phyloP scores from a whole-genome alignment of 1,140 invertebrate genomes.

The Hypothenemus hampei region DNA sequence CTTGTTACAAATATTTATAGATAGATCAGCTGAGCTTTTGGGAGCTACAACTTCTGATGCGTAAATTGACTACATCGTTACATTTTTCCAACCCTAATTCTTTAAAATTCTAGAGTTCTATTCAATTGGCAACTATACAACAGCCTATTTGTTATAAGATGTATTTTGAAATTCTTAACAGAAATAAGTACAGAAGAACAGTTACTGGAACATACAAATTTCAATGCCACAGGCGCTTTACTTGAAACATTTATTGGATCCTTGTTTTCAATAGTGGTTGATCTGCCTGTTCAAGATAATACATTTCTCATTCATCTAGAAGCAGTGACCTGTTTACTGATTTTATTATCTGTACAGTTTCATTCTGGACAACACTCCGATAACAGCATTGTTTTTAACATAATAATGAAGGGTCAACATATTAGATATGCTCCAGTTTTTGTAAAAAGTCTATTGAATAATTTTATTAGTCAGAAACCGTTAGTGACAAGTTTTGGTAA shows the following conservation, averaged over 20 bases:
- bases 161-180: constrained; percentile 84
- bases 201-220: constrained; percentile 68
- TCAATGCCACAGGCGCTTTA: constrained; percentile 29
- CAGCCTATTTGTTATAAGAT: constrained; percentile 85
- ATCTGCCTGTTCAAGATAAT: constrained; percentile 75
- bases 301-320: constrained; percentile 88
- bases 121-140: constrained; percentile 95
- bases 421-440: constrained; percentile 67
- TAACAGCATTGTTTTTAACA: constrained; percentile 55
- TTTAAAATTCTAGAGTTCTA: constrained; percentile 66
- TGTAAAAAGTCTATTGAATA: constrained; percentile 70
- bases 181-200: constrained; percentile 72
- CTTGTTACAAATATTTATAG: constrained; percentile 77
- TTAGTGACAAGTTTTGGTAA: constrained; percentile 63
- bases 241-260: constrained; percentile 63
- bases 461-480: constrained; percentile 71
- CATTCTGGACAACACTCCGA: constrained; percentile 67
- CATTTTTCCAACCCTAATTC: background rate
- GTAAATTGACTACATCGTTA: constrained; percentile 54
- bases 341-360: constrained; percentile 84
- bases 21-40: constrained; percentile 71
- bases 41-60: constrained; percentile 80
- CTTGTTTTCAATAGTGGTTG: constrained; percentile 69
- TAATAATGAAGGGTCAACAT: constrained; percentile 69
- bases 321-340: constrained; percentile 79